Percentiles rank a stretch among this genome's conserved stretches.
phyloP scores from a whole-genome alignment of 2,888 invertebrate species.

The Palloptera scutellata region DNA sequence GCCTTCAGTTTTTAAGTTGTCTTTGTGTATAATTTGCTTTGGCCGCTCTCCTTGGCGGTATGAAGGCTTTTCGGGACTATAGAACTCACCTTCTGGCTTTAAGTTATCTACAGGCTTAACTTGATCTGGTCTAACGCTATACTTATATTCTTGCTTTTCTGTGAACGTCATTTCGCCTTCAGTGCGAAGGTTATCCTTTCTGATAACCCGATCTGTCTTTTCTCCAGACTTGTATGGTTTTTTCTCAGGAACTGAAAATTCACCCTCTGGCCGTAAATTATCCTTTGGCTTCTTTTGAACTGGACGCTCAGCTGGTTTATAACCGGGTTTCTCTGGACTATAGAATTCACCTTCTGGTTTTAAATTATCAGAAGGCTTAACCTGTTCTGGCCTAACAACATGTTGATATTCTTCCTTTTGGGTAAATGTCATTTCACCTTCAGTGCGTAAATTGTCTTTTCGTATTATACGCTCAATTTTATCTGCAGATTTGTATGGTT shows the following conservation, averaged over 20 bases:
- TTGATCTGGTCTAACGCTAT: conserved; percentile 61
- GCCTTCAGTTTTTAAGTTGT: conserved; percentile 67
- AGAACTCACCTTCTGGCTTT: conserved; percentile 65
- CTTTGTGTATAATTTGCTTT: conserved; percentile 65
- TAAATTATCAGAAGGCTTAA: conserved; percentile 64
- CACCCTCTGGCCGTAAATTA: conserved; percentile 50
- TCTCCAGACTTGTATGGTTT: conserved; percentile 67
- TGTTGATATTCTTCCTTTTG: conserved; percentile 65
- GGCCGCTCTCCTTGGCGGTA: conserved; percentile 63
- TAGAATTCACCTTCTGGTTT: conserved; percentile 70
- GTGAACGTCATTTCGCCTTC: conserved; percentile 59
- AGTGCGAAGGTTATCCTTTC: conserved; percentile 67
- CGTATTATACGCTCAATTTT: conserved; percentile 65
- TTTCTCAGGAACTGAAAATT: conserved; percentile 65
- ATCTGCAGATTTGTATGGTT: conserved; percentile 65
- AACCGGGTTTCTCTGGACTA: conserved; percentile 64
- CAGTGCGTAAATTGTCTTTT: conserved; percentile 70
- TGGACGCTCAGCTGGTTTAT: conserved; percentile 66
- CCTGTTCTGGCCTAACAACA: conserved; percentile 64
- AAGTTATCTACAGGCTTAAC: conserved; percentile 70
- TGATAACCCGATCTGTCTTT: conserved; percentile 63
- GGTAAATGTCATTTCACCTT: conserved; percentile 66
- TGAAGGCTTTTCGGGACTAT: conserved; percentile 66
- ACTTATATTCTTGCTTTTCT: conserved; percentile 53
- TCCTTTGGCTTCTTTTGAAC: conserved; percentile 66